Evolutionary conservation across 2,797 vertebrate species (phyloP).

Genomic region (Manis crassicaudata): DNA sequence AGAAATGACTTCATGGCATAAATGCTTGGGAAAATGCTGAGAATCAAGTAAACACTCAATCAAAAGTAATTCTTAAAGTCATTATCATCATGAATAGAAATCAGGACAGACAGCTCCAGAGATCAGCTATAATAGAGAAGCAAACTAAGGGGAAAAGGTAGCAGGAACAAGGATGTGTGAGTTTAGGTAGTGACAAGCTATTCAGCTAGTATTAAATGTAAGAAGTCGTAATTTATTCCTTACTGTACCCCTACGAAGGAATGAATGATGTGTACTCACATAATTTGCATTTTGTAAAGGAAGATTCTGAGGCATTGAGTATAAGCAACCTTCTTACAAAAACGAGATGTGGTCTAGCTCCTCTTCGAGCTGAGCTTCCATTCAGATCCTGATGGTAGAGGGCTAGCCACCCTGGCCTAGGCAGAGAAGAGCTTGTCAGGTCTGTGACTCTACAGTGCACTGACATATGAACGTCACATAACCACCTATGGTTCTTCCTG

Average conservation of each 20-base stretch:
- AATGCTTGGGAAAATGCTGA: not conserved
- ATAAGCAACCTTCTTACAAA: not conserved
- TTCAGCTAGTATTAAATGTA: not conserved
- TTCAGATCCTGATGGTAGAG: not conserved
- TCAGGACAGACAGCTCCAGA: not conserved
- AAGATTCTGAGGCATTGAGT: not conserved
- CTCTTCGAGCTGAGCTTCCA: not conserved
- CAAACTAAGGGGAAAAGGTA: not conserved
- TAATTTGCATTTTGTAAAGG: not conserved
- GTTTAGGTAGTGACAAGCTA: not conserved
- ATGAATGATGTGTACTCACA: not conserved
- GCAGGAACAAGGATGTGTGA: not conserved
- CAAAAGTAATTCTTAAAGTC: not conserved
- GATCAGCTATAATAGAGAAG: not conserved
- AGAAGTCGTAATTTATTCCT: not conserved
- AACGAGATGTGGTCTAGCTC: not conserved
- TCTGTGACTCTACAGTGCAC: not conserved
- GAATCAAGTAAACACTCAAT: not conserved
- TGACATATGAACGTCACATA: constrained; percentile 52
- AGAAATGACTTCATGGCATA: constrained; percentile 1
- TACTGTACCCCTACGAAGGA: not conserved
- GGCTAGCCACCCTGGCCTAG: not conserved
- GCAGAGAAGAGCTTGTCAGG: not conserved
- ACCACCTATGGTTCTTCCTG: not conserved
- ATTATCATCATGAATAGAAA: not conserved